Percentiles rank a stretch among this genome's conserved stretches.
Evolutionary conservation across 2,113 vertebrate species (phyloP).

Genomic region (Istiophorus platypterus): DNA sequence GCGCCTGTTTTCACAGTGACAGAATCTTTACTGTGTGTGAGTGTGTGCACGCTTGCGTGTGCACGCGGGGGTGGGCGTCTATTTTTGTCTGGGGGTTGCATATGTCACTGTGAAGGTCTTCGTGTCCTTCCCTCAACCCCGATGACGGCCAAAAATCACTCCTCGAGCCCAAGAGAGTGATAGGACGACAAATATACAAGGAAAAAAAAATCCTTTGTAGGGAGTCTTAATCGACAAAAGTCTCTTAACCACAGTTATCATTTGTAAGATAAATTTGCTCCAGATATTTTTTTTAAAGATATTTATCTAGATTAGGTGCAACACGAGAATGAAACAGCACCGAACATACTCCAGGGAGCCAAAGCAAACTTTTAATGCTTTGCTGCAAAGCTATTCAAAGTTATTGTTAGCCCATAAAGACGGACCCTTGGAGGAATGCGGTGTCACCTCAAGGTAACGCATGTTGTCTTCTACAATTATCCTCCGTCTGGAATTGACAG

Average conservation of each 20-base stretch:
- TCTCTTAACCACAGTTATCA: slow-evolving; percentile 11
- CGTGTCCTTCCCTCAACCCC: slow-evolving; percentile 56
- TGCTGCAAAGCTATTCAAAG: slow-evolving; percentile 47
- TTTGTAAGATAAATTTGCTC: slow-evolving; percentile 21
- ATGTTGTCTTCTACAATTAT: slow-evolving; percentile 55
- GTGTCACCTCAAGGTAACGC: slow-evolving; percentile 67
- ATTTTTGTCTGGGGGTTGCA: slow-evolving; percentile 53
- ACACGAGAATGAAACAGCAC: not conserved
- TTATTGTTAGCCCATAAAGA: slow-evolving; percentile 60
- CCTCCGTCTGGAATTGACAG: slow-evolving; percentile 65
- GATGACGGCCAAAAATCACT: slow-evolving; percentile 46
- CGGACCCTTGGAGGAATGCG: slow-evolving; percentile 51
- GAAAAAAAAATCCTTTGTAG: not conserved
- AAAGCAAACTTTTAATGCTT: slow-evolving; percentile 23
- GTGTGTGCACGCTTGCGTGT: not conserved
- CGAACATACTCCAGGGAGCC: not conserved
- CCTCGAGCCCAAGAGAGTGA: slow-evolving; percentile 19
- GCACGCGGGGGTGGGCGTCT: slow-evolving; percentile 37
- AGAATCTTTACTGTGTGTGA: slow-evolving; percentile 4
- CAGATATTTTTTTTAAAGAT: slow-evolving; percentile 1
- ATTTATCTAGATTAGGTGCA: slow-evolving; percentile 8
- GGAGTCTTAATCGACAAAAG: slow-evolving; percentile 21
- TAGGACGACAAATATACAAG: slow-evolving; percentile 16
- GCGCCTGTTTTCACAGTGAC: slow-evolving; percentile 33
- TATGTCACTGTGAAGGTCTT: slow-evolving; percentile 66